A percentile compares a stretch with the other conserved stretches of the same genome.
Conservation (phyloP, 2,888 invertebrate species). For the Vesta saturnalis region DNA sequence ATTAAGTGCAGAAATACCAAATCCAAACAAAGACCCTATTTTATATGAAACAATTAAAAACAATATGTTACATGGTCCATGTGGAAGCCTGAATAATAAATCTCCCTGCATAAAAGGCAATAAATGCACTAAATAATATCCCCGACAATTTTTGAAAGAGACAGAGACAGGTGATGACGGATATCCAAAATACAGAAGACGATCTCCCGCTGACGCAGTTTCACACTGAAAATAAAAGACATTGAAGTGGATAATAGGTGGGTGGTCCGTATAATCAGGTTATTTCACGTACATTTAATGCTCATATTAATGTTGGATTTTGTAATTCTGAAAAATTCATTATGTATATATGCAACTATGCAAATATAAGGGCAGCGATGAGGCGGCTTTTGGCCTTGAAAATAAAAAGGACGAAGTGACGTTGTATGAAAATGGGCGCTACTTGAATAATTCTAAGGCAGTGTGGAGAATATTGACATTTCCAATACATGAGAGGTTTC, state of each 20-base stretch:
- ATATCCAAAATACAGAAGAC: constrained; percentile 22
- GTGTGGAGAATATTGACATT: constrained; percentile 45
- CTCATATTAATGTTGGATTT: constrained; percentile 53
- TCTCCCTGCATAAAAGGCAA: constrained; percentile 59
- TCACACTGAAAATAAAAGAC: too few species aligned
- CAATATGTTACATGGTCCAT: constrained; percentile 55
- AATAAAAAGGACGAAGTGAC: constrained; percentile 45
- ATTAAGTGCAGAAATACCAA: too few species aligned
- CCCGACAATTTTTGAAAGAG: constrained; percentile 37
- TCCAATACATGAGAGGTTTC: constrained; percentile 48
- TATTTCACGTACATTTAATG: constrained; percentile 40
- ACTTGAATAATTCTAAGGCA: constrained; percentile 50
- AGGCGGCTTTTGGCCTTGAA: constrained; percentile 19
- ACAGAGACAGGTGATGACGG: constrained; percentile 38
- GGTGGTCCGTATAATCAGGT: constrained; percentile 55
- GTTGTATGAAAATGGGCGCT: constrained; percentile 46
- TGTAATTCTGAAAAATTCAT: constrained; percentile 56
- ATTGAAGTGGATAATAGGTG: constrained; percentile 51
- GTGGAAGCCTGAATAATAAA: constrained; percentile 52
- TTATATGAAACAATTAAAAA: constrained; percentile 47
- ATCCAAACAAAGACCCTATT: constrained; percentile 42
- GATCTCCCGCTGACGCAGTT: neutral
- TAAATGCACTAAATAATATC: constrained; percentile 52
- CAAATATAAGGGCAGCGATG: constrained; percentile 46
- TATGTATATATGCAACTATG: constrained; percentile 28